Evolutionary conservation across 2,113 vertebrate genomes (phyloP).

Genomic region (Petromus typicus): DNA sequence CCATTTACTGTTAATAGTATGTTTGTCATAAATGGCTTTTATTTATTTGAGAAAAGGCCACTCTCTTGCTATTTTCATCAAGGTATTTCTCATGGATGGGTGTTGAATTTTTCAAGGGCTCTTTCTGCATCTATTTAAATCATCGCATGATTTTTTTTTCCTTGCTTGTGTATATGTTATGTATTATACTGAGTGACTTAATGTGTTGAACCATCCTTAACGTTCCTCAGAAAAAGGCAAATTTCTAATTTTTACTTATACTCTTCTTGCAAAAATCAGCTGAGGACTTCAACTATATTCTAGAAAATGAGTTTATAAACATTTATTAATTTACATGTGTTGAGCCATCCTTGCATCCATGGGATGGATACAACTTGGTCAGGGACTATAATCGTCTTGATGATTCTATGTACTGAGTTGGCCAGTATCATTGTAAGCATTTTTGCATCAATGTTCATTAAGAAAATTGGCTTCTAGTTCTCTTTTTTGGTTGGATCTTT

Average conservation of each 20-base stretch:
- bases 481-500: background rate
- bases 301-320: no score
- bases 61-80: background rate
- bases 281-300: no score
- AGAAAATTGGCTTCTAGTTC: background rate
- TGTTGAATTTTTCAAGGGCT: background rate
- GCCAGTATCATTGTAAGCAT: background rate
- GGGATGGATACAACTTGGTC: background rate
- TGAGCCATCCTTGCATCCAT: no score
- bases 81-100: background rate
- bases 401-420: background rate
- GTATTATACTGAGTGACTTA: background rate
- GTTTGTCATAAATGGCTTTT: background rate
- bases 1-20: background rate
- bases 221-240: no score
- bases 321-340: no score
- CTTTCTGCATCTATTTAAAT: background rate
- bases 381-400: background rate
- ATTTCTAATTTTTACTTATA: no score
- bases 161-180: background rate
- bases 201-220: background rate
- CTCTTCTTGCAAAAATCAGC: no score
- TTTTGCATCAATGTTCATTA: background rate
- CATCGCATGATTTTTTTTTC: background rate
- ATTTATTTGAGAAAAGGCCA: background rate